phyloP scores from a whole-genome alignment of 2,888 invertebrate genomes.

The Pollenia griseotomentosa region DNA sequence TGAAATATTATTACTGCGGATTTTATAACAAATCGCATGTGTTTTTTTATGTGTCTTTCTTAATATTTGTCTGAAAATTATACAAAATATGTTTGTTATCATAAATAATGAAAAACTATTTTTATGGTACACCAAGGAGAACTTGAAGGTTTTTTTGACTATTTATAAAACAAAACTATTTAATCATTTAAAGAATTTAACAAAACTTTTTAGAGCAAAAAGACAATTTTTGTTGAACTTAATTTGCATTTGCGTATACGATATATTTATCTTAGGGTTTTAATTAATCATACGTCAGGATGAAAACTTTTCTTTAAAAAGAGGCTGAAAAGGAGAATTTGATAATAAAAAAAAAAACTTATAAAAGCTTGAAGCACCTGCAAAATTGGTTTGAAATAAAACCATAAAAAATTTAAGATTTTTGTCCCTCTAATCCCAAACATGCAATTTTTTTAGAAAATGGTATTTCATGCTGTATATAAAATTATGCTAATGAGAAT shows the following conservation, averaged over 20 bases:
- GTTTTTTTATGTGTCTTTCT: slow-evolving; percentile 30
- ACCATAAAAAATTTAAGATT: not conserved
- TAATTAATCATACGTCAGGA: no score
- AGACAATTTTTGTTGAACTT: no score
- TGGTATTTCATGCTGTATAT: slow-evolving; percentile 44
- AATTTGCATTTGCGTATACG: no score
- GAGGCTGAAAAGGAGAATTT: no score
- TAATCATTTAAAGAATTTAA: not conserved
- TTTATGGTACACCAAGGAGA: slow-evolving; percentile 62
- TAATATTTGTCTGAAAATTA: slow-evolving; percentile 45
- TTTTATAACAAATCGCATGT: slow-evolving; percentile 35
- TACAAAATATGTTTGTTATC: slow-evolving; percentile 50
- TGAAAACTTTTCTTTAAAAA: not conserved
- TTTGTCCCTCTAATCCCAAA: not conserved
- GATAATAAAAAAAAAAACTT: no score
- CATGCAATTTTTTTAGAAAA: not conserved
- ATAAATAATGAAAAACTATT: slow-evolving; percentile 67
- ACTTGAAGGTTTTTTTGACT: slow-evolving; percentile 1
- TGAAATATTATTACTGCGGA: slow-evolving; percentile 63
- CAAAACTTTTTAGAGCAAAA: not conserved
- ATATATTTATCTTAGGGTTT: no score
- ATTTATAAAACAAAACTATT: no score
- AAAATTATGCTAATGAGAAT: slow-evolving; percentile 65
- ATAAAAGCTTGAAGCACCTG: not conserved
- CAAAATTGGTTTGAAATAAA: not conserved